Percentiles rank a stretch among this genome's conserved stretches.
Conservation (phyloP, 2,797 vertebrate genomes). For the Channallabes apus region DNA sequence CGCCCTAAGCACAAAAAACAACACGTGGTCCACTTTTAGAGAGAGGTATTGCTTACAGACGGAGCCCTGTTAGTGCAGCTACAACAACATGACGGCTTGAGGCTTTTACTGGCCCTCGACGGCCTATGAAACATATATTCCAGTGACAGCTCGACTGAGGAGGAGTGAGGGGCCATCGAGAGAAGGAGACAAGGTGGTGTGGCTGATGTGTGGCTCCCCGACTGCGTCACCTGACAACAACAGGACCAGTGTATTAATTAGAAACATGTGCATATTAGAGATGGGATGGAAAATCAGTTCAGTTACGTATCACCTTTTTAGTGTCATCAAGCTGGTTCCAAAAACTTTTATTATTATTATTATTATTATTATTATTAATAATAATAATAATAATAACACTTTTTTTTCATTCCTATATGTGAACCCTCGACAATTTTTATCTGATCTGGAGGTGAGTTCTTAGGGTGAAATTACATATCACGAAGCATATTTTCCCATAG, state of each 20-base stretch:
- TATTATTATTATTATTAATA: no score
- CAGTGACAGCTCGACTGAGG: conserved; percentile 72
- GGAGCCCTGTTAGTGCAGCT: conserved; percentile 74
- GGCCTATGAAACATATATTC: conserved; percentile 79
- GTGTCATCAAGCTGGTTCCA: no score
- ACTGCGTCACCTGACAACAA: conserved; percentile 49
- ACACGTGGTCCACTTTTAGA: conserved; percentile 69
- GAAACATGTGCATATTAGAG: not conserved
- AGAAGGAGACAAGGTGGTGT: conserved; percentile 49
- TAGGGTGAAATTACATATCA: no score
- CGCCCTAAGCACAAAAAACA: conserved; percentile 43
- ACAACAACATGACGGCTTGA: conserved; percentile 72
- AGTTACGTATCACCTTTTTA: no score
- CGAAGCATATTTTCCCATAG: no score
- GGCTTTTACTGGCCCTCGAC: conserved; percentile 77
- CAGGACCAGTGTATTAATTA: conserved; percentile 27
- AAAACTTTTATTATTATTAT: no score
- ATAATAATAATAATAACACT: no score
- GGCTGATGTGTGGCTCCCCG: conserved; percentile 57
- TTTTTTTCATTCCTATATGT: no score
- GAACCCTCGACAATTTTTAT: no score
- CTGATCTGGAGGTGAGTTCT: no score
- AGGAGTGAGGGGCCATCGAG: conserved; percentile 6
- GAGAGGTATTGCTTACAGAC: conserved; percentile 73
- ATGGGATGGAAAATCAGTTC: no score